Base-by-base conservation (phyloP, 2,113 vertebrate genomes). In the Isurus oxyrinchus region DNA sequence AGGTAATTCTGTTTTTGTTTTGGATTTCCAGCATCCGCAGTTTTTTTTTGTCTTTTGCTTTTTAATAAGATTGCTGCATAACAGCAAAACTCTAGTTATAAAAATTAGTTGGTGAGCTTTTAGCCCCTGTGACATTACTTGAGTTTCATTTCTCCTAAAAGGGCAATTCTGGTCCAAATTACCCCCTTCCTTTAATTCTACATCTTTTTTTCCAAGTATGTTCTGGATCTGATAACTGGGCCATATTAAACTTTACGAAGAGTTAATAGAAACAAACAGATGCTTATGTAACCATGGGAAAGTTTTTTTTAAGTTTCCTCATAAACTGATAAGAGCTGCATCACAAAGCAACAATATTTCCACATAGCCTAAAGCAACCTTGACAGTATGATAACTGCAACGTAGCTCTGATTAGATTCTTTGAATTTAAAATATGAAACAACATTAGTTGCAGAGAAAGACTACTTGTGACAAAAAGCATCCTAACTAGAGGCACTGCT, bases 311-410 rank as follows among this genome's bases (percentile, higher is more conserved):
- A 5, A 21, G 59, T 63, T 95, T 67, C 21, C 13, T 49, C 4
- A 1, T 49, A 49, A 27, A 49, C 6, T 94, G 93, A 95, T 67
- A 44, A 63, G 63, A 94, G 91, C n/a, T 95, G n/a, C 25, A 23
- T 95, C 40, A 95, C n/a, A 27, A 23, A 95, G 23, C 91, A 94
- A 61, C 61, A 94, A 7, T 69, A 95, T 95, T 44, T 67, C 61
- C 63, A 10, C 23, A 23, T 21, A 49, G 61, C 23, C 19, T 44
- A 44, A 19, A 67, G 88, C 55, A n/a, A 55, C 86, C 81, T 84
- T 84, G 81, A 49, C 16, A 84, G 40, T 49, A 27, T 3, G 8
- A 55, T 49, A 88, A 88, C 49, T 6, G 8, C 21, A 55, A 91
- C 27, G 35, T 59, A 57, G n/a, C 55, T 87, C 44, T 91, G 53